Conservation (phyloP, 2,888 invertebrate genomes). For the Gibbula magus region DNA sequence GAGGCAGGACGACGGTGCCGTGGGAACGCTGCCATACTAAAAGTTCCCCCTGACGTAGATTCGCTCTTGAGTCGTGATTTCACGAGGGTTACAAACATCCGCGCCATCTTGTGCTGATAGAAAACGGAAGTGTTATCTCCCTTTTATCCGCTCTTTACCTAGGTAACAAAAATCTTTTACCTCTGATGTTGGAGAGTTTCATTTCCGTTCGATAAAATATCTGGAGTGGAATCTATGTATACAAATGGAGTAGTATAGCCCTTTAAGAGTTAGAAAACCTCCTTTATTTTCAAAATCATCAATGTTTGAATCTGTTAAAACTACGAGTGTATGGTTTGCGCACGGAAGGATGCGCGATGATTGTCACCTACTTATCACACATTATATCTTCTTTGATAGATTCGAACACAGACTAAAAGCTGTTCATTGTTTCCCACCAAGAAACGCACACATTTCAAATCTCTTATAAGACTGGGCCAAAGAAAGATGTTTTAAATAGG, state of each 20-base stretch:
- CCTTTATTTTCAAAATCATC: background rate
- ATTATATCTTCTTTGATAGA: no score
- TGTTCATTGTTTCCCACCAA: background rate
- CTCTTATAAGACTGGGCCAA: background rate
- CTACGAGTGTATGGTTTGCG: background rate
- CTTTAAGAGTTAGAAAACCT: no score
- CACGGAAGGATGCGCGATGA: background rate
- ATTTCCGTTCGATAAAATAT: background rate
- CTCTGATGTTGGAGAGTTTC: background rate
- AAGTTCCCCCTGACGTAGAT: no score
- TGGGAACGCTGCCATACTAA: no score
- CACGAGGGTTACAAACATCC: slow-evolving; percentile 7
- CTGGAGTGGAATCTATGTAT: no score
- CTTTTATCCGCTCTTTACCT: background rate
- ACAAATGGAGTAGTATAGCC: no score
- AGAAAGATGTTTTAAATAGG: slow-evolving; percentile 9
- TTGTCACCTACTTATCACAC: no score
- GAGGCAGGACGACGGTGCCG: no score
- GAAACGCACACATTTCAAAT: slow-evolving; percentile 7
- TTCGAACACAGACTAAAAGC: no score
- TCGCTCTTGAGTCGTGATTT: background rate
- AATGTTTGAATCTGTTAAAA: slow-evolving; percentile 1
- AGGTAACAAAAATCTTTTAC: background rate
- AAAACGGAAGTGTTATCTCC: background rate
- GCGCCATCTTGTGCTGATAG: slow-evolving; percentile 1